These are phyloP conservation scores for Chloroceryle aenea DNA, from an alignment of 2,113 vertebrate species.

Conservation along the genomic window DNA sequence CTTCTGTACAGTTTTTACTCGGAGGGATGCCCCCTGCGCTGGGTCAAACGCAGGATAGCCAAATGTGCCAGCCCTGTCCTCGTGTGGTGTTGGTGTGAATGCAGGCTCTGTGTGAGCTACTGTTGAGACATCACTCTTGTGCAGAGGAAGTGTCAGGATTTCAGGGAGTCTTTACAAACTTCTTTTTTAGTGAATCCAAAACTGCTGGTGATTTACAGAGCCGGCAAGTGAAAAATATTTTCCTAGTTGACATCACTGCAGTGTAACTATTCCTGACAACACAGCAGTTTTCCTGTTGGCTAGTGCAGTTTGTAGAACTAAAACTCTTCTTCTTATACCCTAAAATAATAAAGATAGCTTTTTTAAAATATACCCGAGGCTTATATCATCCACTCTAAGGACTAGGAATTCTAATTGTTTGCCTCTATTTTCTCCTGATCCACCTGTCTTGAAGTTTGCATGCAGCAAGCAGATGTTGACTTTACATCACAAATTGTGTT, in stretches of 20 bases:
- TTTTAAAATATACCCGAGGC: neutral
- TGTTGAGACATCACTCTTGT: neutral
- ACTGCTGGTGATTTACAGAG: neutral
- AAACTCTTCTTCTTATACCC: neutral
- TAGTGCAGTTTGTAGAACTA: neutral
- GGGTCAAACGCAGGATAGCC: neutral
- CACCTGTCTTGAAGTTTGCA: neutral
- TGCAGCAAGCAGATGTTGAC: neutral
- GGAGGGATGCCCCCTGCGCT: neutral
- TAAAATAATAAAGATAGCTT: neutral
- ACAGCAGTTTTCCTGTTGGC: neutral
- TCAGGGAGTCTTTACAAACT: neutral
- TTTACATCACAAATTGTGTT: neutral
- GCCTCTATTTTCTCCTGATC: neutral
- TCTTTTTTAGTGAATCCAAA: neutral
- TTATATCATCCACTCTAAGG: fast-evolving
- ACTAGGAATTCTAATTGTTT: neutral
- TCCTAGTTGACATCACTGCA: neutral
- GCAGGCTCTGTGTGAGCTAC: neutral
- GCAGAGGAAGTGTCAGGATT: neutral
- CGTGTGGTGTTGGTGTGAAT: neutral
- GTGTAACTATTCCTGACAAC: neutral
- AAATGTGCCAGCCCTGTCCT: neutral
- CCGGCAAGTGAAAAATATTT: neutral
- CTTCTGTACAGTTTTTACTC: neutral